Base-by-base conservation (phyloP, 2,797 vertebrate species). In the Austrolebias charrua region DNA sequence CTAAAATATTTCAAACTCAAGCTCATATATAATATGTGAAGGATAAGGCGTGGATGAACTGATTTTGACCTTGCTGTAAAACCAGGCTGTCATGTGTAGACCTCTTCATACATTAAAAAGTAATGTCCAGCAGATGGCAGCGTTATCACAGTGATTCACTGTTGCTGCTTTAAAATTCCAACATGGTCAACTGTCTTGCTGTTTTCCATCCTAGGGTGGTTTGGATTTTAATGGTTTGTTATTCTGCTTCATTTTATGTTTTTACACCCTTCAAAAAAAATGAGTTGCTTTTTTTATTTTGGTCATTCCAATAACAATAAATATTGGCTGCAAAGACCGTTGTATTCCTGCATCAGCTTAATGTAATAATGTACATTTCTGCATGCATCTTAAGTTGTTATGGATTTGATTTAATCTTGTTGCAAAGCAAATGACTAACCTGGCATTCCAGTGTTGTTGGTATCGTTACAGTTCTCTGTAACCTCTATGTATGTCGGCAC, bases 1-100 rank as follows among this genome's bases (percentile, higher is more conserved):
- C 66, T 62, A 68, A 24, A 73, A 72, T 71, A 24, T 55, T 47
- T 42, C 60, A 66, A 78, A 33, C 6, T 38, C 10, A 61, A 56
- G 12, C 9, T 72, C 44, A 51, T 63, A 29, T 45, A 52, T 40
- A 56, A 42, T 29, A 4, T 20, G 13, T 15, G 0, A 16, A 24
- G 11, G 57, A 38, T 54, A 20, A 61, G 12, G 45, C 35, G 1
- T 11, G 16, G 43, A 19, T 63, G 58, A 49, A n/a, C 35, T 62
- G 2, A 47, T 51, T 60, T 60, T 7, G 18, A n/a, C 38, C 19
- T 49, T 53, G 59, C 67, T 54, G 38, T 5, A 64, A 68, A 61
- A 42, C 16, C 33, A 33, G 24, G 19, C 55, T 18, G 29, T 55
- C 55, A 59, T 38, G 20, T 28, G 47, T 8, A 56, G 19, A 49